phyloP scores from a whole-genome alignment of 2,888 invertebrate species.

The Tribolium freemani region DNA sequence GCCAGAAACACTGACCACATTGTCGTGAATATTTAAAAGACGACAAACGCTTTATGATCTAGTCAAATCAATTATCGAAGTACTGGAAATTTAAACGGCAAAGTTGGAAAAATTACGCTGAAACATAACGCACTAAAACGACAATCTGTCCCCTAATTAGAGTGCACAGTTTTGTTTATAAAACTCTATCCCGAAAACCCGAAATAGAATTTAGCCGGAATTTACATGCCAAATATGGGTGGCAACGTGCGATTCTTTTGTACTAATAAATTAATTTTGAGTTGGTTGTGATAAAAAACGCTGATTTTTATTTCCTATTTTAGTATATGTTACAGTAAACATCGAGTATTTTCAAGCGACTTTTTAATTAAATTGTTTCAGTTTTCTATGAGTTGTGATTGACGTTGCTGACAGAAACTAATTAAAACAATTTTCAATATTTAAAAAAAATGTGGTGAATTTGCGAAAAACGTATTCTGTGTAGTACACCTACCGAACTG shows the following conservation, averaged over 20 bases:
- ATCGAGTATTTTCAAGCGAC: background rate
- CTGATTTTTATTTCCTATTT: too few species aligned
- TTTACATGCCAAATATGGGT: too few species aligned
- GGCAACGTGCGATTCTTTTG: too few species aligned
- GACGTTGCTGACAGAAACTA: background rate
- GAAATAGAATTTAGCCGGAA: background rate
- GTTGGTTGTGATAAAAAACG: too few species aligned
- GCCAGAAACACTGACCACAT: background rate
- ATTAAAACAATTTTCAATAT: background rate
- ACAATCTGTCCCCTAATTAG: background rate
- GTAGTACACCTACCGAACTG: background rate
- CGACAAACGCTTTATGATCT: too few species aligned
- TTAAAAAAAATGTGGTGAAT: background rate
- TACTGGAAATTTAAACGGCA: background rate
- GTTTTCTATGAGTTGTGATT: background rate
- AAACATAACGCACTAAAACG: background rate
- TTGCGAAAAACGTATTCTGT: background rate
- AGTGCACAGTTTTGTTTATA: background rate
- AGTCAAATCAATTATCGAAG: background rate
- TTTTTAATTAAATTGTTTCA: background rate
- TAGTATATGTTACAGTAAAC: too few species aligned
- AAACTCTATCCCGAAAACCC: background rate
- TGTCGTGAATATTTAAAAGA: background rate
- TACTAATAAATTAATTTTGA: too few species aligned
- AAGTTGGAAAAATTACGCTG: background rate